Evolutionary conservation across 2,888 invertebrate species (phyloP).

Genomic region (Mycogona germanica): DNA sequence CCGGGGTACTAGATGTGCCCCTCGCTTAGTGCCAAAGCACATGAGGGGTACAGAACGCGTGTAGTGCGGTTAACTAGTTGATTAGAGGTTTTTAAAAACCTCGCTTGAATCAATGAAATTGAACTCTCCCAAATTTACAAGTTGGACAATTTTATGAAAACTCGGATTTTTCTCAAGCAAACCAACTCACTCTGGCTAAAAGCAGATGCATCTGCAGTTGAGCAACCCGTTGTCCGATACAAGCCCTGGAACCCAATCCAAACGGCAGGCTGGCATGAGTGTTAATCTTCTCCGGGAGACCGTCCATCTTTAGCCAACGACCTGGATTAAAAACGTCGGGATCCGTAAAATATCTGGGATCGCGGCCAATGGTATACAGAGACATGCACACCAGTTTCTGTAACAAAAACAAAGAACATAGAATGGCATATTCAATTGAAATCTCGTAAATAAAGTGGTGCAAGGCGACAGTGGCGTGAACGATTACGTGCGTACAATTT

Average conservation of each 20-base stretch:
- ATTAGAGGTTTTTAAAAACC: too few species aligned
- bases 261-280: constrained; percentile 61
- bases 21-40: too few species aligned
- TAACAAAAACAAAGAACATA: too few species aligned
- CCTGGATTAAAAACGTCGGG: constrained; percentile 58
- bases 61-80: too few species aligned
- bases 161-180: too few species aligned
- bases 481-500: too few species aligned
- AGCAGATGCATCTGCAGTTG: constrained; percentile 58
- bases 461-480: too few species aligned
- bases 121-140: too few species aligned
- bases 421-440: constrained; percentile 16
- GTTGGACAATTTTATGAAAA: too few species aligned
- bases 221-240: constrained; percentile 69
- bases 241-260: constrained; percentile 67
- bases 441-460: constrained; percentile 19
- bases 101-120: too few species aligned
- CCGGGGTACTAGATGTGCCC: too few species aligned
- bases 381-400: constrained; percentile 72
- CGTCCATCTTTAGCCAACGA: constrained; percentile 50
- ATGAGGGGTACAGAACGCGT: too few species aligned
- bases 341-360: constrained; percentile 51
- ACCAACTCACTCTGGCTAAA: constrained; percentile 49
- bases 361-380: constrained; percentile 69
- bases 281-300: constrained; percentile 35